A percentile compares a stretch with the other conserved stretches of the same genome.
Conservation (phyloP, 2,888 invertebrate genomes). For the Papilio protenor region DNA sequence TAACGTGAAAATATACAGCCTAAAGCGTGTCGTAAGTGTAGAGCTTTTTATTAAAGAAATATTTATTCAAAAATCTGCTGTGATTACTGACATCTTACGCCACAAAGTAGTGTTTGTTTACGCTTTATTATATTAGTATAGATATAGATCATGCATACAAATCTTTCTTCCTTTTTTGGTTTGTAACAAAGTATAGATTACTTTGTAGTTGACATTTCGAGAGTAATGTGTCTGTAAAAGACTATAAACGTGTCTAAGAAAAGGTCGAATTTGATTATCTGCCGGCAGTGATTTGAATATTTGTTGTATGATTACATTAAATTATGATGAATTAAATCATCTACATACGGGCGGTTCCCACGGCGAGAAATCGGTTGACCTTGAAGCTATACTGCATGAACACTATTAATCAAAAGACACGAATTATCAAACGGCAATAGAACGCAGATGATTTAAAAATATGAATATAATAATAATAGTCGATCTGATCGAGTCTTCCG, state of each 20-base stretch:
- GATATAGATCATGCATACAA: no score
- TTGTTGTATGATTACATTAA: slow-evolving; percentile 79
- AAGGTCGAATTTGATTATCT: slow-evolving; percentile 84
- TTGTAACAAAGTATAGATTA: slow-evolving; percentile 56
- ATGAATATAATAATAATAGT: slow-evolving; percentile 57
- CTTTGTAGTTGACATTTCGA: slow-evolving; percentile 83
- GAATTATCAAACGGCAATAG: slow-evolving; percentile 49
- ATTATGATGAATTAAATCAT: slow-evolving; percentile 82
- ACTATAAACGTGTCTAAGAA: slow-evolving; percentile 81
- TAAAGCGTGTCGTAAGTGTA: no score
- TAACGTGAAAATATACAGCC: no score
- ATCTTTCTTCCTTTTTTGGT: slow-evolving; percentile 50
- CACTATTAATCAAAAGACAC: slow-evolving; percentile 17
- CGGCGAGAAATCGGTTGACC: slow-evolving; percentile 78
- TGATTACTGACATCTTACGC: no score
- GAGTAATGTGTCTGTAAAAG: slow-evolving; percentile 80
- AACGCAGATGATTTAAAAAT: slow-evolving; percentile 55
- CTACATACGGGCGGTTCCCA: slow-evolving; percentile 77
- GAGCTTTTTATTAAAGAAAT: no score
- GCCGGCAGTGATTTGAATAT: slow-evolving; percentile 82
- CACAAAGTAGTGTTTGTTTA: no score
- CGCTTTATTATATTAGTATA: no score
- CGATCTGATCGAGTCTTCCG: slow-evolving; percentile 77
- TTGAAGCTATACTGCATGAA: slow-evolving; percentile 53
- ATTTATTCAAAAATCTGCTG: no score